Conservation (phyloP, 2,113 vertebrate genomes). For the Eulacestoma nigropectus region DNA sequence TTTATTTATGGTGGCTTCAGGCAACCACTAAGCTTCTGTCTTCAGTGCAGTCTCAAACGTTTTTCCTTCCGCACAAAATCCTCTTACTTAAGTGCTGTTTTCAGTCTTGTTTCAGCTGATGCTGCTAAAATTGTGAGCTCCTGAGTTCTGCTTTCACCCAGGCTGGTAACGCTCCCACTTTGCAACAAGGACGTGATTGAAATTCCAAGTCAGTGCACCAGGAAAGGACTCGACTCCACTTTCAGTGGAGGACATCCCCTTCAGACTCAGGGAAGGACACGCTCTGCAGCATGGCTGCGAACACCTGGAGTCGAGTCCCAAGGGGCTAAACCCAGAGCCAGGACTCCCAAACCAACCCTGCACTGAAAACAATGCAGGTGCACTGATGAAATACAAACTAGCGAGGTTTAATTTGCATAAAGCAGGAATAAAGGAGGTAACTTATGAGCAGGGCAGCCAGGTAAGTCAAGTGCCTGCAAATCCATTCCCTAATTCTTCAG, state of each 20-base stretch:
- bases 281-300: background rate
- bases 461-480: background rate
- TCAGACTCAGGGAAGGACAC: background rate
- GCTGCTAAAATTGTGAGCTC: background rate
- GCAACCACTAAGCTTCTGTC: background rate
- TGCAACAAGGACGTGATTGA: background rate
- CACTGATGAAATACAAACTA: background rate
- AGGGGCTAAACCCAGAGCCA: background rate
- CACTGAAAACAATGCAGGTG: background rate
- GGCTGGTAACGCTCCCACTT: background rate
- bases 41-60: background rate
- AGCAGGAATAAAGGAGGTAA: background rate
- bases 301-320: background rate
- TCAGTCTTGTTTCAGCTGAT: constrained; percentile 14
- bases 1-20: constrained; percentile 16
- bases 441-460: background rate
- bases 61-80: background rate
- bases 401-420: background rate
- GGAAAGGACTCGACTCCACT: background rate
- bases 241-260: background rate
- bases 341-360: background rate
- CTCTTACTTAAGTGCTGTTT: constrained; percentile 1
- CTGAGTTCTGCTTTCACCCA: constrained; percentile 3
- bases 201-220: background rate
- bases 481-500: background rate